Evolutionary conservation across 2,888 invertebrate genomes (phyloP), one percentile per base, ranked within the genome.

Genomic region (Phanerotoma sp.): DNA sequence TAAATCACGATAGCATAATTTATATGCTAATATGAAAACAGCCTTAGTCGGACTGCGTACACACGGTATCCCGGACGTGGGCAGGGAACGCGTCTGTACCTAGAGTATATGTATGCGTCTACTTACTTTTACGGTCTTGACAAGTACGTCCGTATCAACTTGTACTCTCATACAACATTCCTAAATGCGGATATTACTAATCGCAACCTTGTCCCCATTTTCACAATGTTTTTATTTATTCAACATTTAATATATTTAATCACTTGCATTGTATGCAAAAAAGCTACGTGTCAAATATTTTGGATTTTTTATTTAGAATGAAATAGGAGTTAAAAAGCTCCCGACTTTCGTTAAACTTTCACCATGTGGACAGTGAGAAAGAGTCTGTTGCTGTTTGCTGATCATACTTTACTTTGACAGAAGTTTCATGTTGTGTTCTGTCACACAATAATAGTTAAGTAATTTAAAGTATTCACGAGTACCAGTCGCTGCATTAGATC

Each of bases 1-100:
- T 74, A 74, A 74, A 75, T 75, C 74, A 73, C 70, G 73, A 70
- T 72, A 71, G 66, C 70, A 73, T 74, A 74, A 74, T 75, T 75
- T 75, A 73, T 74, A 74, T 74, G 75, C 72, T 74, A 74, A 75
- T 74, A 67, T 62, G 55, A 52, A 64, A 62, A 60, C 56, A 48
- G 56, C 58, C 57, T 50, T 63, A 55, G 59, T 62, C 57, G 60
- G 51, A 52, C 11, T 52, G 62, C 63, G 57, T 58, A 61, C 55
- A 50, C 57, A 57, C 54, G 49, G 49, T 54, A 51, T 45, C 48
- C 51, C 51, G 52, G 46, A 54, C 56, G 54, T 56, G 60, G 55
- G 55, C 56, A 42, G 51, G 32, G 45, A 47, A 50, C 54, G 54
- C 35, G 46, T 46, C 46, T 46, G 30, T 46, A 20, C 13, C 18